A percentile compares a stretch with the other conserved stretches of the same genome.
Conservation (phyloP, 1,140 invertebrate species). For the Anastrepha ludens region DNA sequence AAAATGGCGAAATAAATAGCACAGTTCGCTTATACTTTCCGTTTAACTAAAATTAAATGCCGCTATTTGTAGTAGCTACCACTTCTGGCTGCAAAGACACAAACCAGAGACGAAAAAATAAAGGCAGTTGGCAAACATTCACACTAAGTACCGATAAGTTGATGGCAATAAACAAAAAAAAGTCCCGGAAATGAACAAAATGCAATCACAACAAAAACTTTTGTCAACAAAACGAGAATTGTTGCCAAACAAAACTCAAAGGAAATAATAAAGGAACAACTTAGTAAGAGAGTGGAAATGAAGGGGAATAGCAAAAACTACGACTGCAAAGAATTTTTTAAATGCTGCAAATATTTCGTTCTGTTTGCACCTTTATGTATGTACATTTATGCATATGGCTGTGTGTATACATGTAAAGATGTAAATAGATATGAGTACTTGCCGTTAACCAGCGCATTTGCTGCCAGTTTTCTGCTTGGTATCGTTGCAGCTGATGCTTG, state of each 20-base stretch:
- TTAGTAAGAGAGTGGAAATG: too few relatives aligned
- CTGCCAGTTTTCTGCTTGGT: background rate
- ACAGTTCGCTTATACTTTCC: too few relatives aligned
- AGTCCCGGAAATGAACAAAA: background rate
- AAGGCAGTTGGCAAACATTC: slow-evolving; percentile 7
- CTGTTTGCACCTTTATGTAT: background rate
- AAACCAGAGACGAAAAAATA: background rate
- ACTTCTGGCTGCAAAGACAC: too few relatives aligned
- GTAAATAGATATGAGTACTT: background rate
- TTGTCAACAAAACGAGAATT: background rate
- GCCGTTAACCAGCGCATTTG: too few relatives aligned
- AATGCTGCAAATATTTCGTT: background rate
- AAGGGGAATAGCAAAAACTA: background rate
- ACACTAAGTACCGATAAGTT: slow-evolving; percentile 17
- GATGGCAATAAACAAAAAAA: background rate
- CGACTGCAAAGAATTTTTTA: background rate
- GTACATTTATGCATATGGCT: background rate
- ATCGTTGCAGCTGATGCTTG: background rate
- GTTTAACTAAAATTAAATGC: too few relatives aligned
- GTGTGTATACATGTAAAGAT: too few relatives aligned
- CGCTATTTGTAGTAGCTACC: too few relatives aligned
- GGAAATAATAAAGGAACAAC: background rate
- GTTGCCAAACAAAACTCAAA: background rate
- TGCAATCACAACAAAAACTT: slow-evolving; percentile 24
- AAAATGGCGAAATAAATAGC: too few relatives aligned